phyloP scores from a whole-genome alignment of 1,140 invertebrate genomes.

The Lepidurus arcticus region DNA sequence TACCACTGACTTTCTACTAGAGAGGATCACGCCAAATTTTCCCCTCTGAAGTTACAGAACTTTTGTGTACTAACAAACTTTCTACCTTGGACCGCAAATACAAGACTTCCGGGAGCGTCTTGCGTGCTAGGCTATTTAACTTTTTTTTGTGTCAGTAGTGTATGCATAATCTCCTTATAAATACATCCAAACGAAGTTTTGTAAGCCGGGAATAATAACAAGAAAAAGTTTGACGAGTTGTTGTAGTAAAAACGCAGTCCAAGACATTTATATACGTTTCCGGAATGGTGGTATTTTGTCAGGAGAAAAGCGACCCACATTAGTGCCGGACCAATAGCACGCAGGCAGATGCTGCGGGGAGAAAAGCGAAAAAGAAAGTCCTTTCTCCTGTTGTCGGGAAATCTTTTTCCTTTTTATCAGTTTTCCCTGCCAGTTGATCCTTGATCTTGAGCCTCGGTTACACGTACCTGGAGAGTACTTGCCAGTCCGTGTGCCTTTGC shows the following conservation, averaged over 20 bases:
- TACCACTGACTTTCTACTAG: too few relatives aligned
- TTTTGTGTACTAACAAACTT: not conserved
- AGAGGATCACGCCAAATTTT: not conserved
- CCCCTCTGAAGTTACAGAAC: not conserved
- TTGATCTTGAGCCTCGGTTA: slow-evolving; percentile 18
- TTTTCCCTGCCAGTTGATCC: not conserved
- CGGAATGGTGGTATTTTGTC: not conserved
- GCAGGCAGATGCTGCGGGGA: slow-evolving; percentile 10
- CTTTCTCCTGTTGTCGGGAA: not conserved
- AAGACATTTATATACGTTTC: not conserved
- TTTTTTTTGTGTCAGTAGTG: slow-evolving; percentile 1
- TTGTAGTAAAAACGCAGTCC: not conserved
- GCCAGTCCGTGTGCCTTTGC: too few relatives aligned
- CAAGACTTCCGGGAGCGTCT: not conserved
- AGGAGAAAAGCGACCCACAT: slow-evolving; percentile 21
- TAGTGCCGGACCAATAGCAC: slow-evolving; percentile 8
- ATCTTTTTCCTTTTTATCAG: not conserved
- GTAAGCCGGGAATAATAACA: too few relatives aligned
- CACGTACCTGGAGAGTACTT: not conserved
- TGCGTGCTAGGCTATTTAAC: not conserved
- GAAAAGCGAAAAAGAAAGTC: slow-evolving; percentile 15
- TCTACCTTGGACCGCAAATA: not conserved
- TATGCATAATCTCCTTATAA: not conserved
- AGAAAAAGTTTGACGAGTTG: too few relatives aligned
- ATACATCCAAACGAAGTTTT: not conserved